Evolutionary conservation across 2,888 invertebrate genomes (phyloP).

Genomic region (Ichneumoninae sp.): DNA sequence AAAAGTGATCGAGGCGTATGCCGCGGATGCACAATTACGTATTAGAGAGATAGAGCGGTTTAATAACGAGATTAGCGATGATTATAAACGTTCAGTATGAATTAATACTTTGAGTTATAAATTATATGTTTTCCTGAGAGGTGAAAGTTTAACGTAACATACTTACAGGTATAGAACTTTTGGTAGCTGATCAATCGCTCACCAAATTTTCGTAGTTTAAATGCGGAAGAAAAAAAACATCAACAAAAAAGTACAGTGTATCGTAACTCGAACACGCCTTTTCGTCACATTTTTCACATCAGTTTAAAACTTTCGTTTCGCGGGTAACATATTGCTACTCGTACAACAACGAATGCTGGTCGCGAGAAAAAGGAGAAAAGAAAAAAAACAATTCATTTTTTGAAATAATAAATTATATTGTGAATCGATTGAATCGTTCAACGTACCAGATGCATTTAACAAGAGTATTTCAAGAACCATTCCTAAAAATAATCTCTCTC

Average conservation of each 20-base stretch:
- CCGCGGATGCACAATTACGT: conserved; percentile 47
- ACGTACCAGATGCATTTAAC: conserved; percentile 60
- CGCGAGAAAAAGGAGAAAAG: neutral
- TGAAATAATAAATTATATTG: conserved; percentile 1
- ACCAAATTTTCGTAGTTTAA: conserved; percentile 39
- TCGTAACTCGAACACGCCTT: conserved; percentile 17
- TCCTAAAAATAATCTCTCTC: conserved; percentile 25
- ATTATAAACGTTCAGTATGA: conserved; percentile 33
- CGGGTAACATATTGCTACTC: conserved; percentile 16
- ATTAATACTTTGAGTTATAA: conserved; percentile 37
- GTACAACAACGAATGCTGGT: conserved; percentile 44
- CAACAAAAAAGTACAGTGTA: neutral
- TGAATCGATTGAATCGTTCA: conserved; percentile 39
- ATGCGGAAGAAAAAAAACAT: neutral
- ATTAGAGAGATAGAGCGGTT: conserved; percentile 32
- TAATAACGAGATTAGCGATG: conserved; percentile 35
- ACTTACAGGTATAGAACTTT: conserved; percentile 53
- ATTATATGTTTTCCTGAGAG: conserved; percentile 13
- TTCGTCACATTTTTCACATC: conserved; percentile 31
- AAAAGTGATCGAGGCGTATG: conserved; percentile 31
- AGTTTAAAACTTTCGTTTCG: conserved; percentile 22
- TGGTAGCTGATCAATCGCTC: conserved; percentile 49
- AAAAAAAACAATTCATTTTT: neutral
- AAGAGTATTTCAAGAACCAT: conserved; percentile 24
- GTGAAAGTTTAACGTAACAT: conserved; percentile 26